phyloP scores from a whole-genome alignment of 2,888 invertebrate genomes.

The Galerucella nymphaeae region DNA sequence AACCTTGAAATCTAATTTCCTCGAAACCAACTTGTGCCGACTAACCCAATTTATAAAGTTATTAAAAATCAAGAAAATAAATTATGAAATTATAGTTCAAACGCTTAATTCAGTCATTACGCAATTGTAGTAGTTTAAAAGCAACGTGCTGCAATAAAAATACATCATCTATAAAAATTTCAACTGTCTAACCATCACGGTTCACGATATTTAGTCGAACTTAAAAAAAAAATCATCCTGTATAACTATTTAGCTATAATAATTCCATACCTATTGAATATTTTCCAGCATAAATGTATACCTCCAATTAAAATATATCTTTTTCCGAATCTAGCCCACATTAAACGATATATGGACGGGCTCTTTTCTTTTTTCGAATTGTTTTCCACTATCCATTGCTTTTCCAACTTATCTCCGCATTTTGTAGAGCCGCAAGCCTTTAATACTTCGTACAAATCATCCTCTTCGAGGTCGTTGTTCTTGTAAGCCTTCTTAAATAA shows the following conservation, averaged over 20 bases:
- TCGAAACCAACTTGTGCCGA: background rate
- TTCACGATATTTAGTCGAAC: no score
- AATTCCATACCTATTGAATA: slow-evolving; percentile 40
- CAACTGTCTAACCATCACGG: no score
- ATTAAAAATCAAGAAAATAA: slow-evolving; percentile 25
- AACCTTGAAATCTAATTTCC: slow-evolving; percentile 15
- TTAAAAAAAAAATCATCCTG: background rate
- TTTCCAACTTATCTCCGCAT: slow-evolving; percentile 54
- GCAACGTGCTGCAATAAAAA: background rate
- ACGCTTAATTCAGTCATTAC: slow-evolving; percentile 24
- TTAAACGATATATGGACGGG: slow-evolving; percentile 43
- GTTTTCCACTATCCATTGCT: slow-evolving; percentile 50
- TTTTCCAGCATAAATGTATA: slow-evolving; percentile 41
- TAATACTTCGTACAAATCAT: slow-evolving; percentile 70
- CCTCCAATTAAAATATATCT: slow-evolving; percentile 43
- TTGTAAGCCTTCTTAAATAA: slow-evolving; percentile 74
- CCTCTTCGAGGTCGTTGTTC: slow-evolving; percentile 70
- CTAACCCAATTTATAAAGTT: slow-evolving; percentile 5
- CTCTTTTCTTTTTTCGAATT: slow-evolving; percentile 27
- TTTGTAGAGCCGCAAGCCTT: slow-evolving; percentile 56
- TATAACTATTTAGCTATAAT: background rate
- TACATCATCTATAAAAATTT: no score
- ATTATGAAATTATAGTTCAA: slow-evolving; percentile 21
- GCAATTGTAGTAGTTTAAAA: slow-evolving; percentile 12
- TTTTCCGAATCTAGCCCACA: slow-evolving; percentile 44